Base-by-base conservation (phyloP, 2,113 vertebrate genomes). In the Sander vitreus region DNA sequence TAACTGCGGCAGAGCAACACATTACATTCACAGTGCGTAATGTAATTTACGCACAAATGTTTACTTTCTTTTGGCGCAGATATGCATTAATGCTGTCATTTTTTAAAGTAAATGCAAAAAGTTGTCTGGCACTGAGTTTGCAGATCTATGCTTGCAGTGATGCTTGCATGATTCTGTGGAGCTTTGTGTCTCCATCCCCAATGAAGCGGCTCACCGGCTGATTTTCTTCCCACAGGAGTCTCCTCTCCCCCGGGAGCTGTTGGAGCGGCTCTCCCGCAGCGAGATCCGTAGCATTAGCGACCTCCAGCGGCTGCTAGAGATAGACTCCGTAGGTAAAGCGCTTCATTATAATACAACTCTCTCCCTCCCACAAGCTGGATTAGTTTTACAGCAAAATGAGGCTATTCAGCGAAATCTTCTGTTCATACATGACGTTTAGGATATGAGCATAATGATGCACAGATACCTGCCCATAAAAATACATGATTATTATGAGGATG, bases 301-400 rank as follows among this genome's bases (percentile, higher is more conserved):
- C 95, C 96, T 99, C 94, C 97, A 99, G 97, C 97, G 97, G 94
- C 96, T 99, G 93, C 96, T 99, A 93, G 97, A 98, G 93, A 96
- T 97, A 95, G 96, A 99, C 95, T 97, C 96, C 96, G 96, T 97
- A 97, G 98, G 98, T 99, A 98, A 98, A 97, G 95, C 95, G 84
- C 94, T 93, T 92, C 85, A 66, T 91, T 92, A 88, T 89, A 87
- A 93, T 74, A 69, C 45, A 27, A 58, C 60, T 71, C 54, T 68
- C 48, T 13, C 68, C 16, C 14, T 30, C 57, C 12, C 25, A 16
- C 23, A 19, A 13, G 1, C 7, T 62, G 51, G 50, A 71, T 75
- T 33, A 47, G 64, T 10, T 3, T 39, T 15, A 33, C 6, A 15
- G 48, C 15, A 16, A 80, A 76, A 72, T 11, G 0, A 8, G 39